Percentiles rank a stretch among this genome's conserved stretches.
phyloP scores from a whole-genome alignment of 2,888 invertebrate genomes.

The Pediacus dermestoides region DNA sequence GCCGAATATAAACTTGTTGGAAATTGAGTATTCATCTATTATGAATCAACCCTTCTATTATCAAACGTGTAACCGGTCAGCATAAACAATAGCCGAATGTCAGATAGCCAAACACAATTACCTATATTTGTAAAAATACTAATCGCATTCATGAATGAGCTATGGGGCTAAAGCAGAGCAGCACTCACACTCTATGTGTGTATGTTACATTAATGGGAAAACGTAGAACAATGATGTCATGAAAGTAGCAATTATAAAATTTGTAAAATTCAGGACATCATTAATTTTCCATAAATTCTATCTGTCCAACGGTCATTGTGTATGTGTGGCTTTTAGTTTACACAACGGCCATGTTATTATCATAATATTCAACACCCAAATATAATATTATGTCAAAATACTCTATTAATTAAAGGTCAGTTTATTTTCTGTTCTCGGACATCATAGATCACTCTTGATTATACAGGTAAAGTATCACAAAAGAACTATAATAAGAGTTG shows the following conservation, averaged over 20 bases:
- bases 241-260: constrained; percentile 44
- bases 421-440: no score
- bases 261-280: constrained; percentile 44
- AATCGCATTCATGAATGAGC: constrained; percentile 39
- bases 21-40: constrained; percentile 38
- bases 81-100: constrained; percentile 43
- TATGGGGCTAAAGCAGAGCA: no score
- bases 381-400: no score
- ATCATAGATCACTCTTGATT: no score
- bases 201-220: constrained; percentile 37
- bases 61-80: constrained; percentile 39
- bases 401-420: no score
- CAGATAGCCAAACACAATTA: constrained; percentile 47
- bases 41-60: constrained; percentile 38
- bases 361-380: no score
- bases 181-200: no score
- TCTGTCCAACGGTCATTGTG: background rate
- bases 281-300: constrained; percentile 31
- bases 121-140: constrained; percentile 46
- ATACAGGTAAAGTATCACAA: no score
- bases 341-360: no score
- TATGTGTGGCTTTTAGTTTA: no score
- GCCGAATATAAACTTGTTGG: constrained; percentile 30
- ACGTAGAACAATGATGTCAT: constrained; percentile 32
- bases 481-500: no score